Evolutionary conservation across 2,797 vertebrate genomes (phyloP).

Genomic region (Sebastes taczanowskii): DNA sequence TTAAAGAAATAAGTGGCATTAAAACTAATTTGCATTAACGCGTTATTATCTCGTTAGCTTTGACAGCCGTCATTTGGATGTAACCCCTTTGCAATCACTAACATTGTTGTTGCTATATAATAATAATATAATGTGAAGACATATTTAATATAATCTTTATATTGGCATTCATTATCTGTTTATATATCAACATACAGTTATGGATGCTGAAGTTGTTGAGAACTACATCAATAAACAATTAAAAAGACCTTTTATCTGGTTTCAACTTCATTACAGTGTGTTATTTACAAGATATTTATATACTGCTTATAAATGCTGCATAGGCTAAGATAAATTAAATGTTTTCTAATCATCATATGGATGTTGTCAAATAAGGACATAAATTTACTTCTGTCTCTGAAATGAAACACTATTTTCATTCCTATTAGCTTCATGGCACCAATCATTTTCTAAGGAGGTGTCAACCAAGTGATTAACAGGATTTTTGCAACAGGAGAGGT

Average conservation of each 20-base stretch:
- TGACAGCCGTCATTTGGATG: too few relatives aligned
- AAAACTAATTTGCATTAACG: too few relatives aligned
- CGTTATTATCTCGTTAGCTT: too few relatives aligned
- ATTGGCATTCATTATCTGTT: background rate
- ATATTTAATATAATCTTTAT: background rate
- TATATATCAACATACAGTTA: background rate
- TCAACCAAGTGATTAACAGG: background rate
- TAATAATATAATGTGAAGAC: background rate
- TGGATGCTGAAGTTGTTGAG: background rate
- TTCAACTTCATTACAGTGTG: background rate
- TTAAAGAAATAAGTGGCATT: too few relatives aligned
- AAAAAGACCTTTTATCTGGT: background rate
- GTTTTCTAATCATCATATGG: background rate
- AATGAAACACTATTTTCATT: background rate
- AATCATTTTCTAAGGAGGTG: background rate
- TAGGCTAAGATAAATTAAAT: background rate
- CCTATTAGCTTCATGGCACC: background rate
- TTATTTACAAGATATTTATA: background rate
- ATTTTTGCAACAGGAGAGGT: conserved; percentile 10
- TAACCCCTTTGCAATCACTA: too few relatives aligned
- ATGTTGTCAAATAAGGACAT: background rate
- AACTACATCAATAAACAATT: background rate
- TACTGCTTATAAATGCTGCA: background rate
- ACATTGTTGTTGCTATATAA: too few relatives aligned
- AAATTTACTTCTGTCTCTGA: background rate